Conservation (phyloP, 1,140 invertebrate genomes). For the Diabrotica virgifera region DNA sequence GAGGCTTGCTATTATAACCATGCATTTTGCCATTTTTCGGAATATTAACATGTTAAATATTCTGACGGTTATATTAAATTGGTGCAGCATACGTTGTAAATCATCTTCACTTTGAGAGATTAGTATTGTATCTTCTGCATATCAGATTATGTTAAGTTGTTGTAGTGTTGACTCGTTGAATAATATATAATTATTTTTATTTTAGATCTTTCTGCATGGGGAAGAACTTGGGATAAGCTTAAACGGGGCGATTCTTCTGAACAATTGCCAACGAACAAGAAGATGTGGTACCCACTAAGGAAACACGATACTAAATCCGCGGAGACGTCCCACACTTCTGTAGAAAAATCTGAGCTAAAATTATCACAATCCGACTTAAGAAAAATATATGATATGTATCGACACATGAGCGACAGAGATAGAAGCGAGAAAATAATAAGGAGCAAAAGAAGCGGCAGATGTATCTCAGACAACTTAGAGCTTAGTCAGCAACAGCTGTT, state of each 20-base stretch:
- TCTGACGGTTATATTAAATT: too few relatives aligned
- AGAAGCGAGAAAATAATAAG: conserved; percentile 18
- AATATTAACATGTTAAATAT: too few relatives aligned
- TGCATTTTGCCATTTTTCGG: too few relatives aligned
- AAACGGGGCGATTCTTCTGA: conserved; percentile 60
- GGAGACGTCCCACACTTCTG: conserved; percentile 55
- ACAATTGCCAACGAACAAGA: conserved; percentile 49
- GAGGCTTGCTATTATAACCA: too few relatives aligned
- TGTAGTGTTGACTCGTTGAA: too few relatives aligned
- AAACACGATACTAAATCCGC: conserved; percentile 38
- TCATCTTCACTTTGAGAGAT: too few relatives aligned
- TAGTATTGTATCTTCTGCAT: too few relatives aligned
- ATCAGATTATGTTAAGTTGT: too few relatives aligned
- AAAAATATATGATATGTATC: conserved; percentile 33
- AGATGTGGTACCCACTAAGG: conserved; percentile 52
- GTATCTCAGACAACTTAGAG: conserved; percentile 34
- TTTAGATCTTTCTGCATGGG: conserved; percentile 63
- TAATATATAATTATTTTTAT: conserved; percentile 19
- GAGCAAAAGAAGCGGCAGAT: conserved; percentile 28
- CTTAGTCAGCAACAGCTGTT: conserved; percentile 38
- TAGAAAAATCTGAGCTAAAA: conserved; percentile 19
- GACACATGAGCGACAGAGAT: conserved; percentile 27
- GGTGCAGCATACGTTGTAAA: too few relatives aligned
- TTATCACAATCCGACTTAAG: conserved; percentile 26
- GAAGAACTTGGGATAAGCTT: conserved; percentile 62